These are phyloP conservation scores for Crax fasciolata DNA, from an alignment of 2,797 vertebrate genomes.

Conservation along the genomic window DNA sequence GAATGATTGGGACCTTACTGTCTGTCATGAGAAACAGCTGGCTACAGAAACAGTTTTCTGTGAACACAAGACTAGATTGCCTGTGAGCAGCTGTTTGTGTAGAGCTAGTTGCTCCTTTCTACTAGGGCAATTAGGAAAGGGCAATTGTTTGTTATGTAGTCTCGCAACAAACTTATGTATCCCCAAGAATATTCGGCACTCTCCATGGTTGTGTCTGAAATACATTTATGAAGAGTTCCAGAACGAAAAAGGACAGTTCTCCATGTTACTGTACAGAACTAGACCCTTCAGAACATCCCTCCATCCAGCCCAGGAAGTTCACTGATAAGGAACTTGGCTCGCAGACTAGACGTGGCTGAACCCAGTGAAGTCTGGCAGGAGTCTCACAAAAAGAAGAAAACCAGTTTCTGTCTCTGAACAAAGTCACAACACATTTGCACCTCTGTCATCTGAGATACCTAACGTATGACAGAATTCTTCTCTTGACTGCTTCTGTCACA, in stretches of 20 bases:
- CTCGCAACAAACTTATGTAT: neutral
- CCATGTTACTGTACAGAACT: neutral
- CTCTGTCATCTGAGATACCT: neutral
- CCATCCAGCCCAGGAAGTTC: neutral
- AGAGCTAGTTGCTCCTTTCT: neutral
- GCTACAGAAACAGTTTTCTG: neutral
- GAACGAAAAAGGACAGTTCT: neutral
- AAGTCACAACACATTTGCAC: neutral
- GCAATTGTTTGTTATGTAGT: neutral
- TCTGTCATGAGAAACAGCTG: neutral
- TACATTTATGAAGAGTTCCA: neutral
- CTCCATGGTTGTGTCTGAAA: neutral
- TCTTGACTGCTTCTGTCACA: neutral
- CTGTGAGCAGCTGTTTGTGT: neutral
- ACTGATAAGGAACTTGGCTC: neutral
- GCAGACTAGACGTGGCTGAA: neutral
- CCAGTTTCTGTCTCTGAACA: neutral
- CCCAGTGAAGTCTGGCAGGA: neutral
- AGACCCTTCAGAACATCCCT: neutral
- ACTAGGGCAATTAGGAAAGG: neutral
- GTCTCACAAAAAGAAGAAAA: neutral
- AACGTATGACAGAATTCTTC: neutral
- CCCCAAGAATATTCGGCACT: neutral
- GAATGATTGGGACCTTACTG: neutral
- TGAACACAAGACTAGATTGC: rapidly evolving